Evolutionary conservation across 1,140 invertebrate genomes (phyloP).

Genomic region (Metopolophium dirhodum): DNA sequence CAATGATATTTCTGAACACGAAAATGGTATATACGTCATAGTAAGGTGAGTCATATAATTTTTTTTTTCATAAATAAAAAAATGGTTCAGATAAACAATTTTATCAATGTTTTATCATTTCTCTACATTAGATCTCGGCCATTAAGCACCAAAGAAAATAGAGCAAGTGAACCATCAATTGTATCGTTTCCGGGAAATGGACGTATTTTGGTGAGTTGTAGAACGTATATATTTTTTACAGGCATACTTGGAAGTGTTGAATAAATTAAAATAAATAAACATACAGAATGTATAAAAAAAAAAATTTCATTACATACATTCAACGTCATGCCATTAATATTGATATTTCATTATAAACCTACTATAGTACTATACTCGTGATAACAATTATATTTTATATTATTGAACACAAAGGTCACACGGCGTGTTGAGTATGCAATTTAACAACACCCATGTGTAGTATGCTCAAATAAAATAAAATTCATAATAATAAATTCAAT

Average conservation of each 20-base stretch:
- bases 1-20: constrained; percentile 31
- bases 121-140: constrained; percentile 71
- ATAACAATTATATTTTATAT: not conserved
- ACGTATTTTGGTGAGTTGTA: constrained; percentile 72
- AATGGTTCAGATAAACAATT: not conserved
- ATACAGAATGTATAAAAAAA: not conserved
- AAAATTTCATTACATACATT: not conserved
- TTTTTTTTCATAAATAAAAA: not conserved
- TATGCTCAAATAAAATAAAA: not conserved
- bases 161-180: constrained; percentile 68
- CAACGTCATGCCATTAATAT: not conserved
- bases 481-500: not conserved
- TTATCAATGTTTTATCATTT: not conserved
- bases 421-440: constrained; percentile 16
- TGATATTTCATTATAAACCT: not conserved
- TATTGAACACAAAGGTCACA: not conserved
- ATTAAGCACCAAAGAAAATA: constrained; percentile 73
- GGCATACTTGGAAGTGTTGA: not conserved
- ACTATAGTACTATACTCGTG: not conserved
- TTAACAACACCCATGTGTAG: not conserved
- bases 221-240: not conserved
- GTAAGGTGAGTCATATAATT: constrained; percentile 5
- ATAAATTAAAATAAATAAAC: not conserved
- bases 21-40: constrained; percentile 47
- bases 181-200: constrained; percentile 80